These are phyloP conservation scores for Nasonia longicornis DNA, from an alignment of 1,140 invertebrate genomes.

Conservation along the genomic window DNA sequence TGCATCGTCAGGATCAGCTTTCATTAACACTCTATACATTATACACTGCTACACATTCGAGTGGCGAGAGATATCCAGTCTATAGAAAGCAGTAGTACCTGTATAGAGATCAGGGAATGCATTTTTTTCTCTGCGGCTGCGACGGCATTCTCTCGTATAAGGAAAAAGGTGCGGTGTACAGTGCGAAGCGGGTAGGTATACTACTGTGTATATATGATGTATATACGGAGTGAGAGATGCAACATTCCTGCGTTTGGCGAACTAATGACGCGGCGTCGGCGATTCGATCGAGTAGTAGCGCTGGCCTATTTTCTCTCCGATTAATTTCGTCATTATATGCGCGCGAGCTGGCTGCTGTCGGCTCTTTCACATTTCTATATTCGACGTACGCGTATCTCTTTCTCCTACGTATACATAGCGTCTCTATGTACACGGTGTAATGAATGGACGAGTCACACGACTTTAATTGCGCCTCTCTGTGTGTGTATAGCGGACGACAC, in stretches of 20 bases:
- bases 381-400: neutral
- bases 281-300: neutral
- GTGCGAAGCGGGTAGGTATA: neutral
- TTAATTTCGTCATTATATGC: slow-evolving; percentile 26
- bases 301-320: slow-evolving; percentile 3
- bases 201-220: neutral
- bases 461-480: neutral
- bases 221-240: neutral
- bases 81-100: neutral
- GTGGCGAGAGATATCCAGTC: neutral
- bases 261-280: neutral
- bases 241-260: neutral
- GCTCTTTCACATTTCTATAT: neutral
- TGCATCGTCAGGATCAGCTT: neutral
- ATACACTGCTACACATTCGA: neutral
- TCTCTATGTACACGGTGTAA: neutral
- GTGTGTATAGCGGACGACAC: neutral
- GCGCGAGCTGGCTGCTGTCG: neutral
- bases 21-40: neutral
- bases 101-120: neutral
- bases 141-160: neutral
- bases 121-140: neutral
- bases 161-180: neutral
- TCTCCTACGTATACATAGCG: neutral
- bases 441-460: neutral